Evolutionary conservation across 2,797 vertebrate genomes (phyloP).

Genomic region (Ptychadena robeensis): DNA sequence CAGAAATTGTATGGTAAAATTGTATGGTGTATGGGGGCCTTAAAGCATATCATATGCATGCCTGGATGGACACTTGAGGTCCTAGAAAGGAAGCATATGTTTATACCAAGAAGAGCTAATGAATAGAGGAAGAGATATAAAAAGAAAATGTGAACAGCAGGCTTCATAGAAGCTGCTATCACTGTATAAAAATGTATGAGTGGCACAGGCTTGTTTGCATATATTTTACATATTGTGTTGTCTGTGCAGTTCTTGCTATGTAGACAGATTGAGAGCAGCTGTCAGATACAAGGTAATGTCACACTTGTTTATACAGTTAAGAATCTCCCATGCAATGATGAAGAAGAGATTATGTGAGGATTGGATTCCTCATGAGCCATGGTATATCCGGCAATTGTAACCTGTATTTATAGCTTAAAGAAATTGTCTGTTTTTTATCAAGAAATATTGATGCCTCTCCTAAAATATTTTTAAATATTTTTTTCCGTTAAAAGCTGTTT

Average conservation of each 20-base stretch:
- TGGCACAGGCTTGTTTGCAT: constrained; percentile 35
- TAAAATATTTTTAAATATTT: not conserved
- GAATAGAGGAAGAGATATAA: constrained; percentile 5
- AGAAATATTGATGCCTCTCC: not conserved
- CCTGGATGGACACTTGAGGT: not conserved
- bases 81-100: constrained; percentile 1
- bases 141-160: constrained; percentile 15
- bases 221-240: constrained; percentile 35
- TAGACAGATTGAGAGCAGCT: constrained; percentile 51
- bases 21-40: no score
- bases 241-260: constrained; percentile 25
- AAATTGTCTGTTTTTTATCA: not conserved
- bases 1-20: no score
- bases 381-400: not conserved
- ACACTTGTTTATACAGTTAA: not conserved
- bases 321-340: not conserved
- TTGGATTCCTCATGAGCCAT: not conserved
- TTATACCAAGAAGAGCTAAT: constrained; percentile 19
- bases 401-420: not conserved
- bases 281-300: constrained; percentile 12
- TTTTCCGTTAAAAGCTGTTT: no score
- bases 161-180: constrained; percentile 10
- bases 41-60: no score
- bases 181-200: constrained; percentile 7
- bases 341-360: no score